A percentile compares a stretch with the other conserved stretches of the same genome.
Conservation (phyloP, 2,797 vertebrate species). For the Poecilia gillii region DNA sequence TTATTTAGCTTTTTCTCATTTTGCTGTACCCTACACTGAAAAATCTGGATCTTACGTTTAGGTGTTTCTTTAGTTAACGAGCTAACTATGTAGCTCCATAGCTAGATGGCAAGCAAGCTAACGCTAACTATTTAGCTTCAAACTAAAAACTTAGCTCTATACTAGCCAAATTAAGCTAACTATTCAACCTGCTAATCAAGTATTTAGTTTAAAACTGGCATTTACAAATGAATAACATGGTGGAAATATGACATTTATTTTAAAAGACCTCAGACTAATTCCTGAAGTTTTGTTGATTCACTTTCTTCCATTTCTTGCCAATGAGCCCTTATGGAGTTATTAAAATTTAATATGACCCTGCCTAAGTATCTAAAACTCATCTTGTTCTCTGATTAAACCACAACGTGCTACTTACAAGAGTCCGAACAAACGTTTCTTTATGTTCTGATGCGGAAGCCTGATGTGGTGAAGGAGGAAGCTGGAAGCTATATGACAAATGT, state of each 20-base stretch:
- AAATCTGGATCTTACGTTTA: no score
- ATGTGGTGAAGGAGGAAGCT: neutral
- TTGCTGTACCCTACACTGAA: neutral
- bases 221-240: no score
- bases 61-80: no score
- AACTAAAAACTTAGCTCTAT: no score
- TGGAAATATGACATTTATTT: no score
- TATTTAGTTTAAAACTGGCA: no score
- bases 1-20: neutral
- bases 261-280: neutral
- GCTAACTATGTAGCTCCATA: no score
- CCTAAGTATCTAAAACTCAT: neutral
- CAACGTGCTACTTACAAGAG: neutral
- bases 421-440: neutral
- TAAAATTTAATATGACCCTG: neutral
- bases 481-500: constrained; percentile 2
- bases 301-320: neutral
- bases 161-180: no score
- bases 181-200: no score
- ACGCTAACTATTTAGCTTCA: no score
- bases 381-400: neutral
- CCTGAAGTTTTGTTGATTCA: neutral
- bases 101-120: no score
- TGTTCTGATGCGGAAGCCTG: neutral
- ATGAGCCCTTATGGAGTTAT: neutral